These are phyloP conservation scores for Plagodis dolabraria DNA, from an alignment of 2,888 invertebrate species.

Conservation along the genomic window DNA sequence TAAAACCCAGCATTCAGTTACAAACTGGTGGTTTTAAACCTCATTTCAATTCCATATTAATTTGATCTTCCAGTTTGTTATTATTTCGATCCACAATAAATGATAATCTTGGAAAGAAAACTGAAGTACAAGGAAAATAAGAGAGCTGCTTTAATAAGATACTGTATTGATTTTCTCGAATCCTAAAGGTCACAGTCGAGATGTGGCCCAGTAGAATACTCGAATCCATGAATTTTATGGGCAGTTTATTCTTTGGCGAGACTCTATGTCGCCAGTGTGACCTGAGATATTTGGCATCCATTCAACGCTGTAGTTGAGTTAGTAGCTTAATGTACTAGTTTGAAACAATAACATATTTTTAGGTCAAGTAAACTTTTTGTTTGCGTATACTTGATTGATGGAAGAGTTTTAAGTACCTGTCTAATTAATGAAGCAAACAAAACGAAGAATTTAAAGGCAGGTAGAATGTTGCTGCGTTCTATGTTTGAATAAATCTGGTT, in stretches of 20 bases:
- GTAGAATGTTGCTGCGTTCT: no score
- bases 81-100: neutral
- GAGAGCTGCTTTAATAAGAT: slow-evolving; percentile 18
- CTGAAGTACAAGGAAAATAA: slow-evolving; percentile 11
- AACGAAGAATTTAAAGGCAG: no score
- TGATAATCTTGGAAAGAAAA: slow-evolving; percentile 13
- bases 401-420: no score
- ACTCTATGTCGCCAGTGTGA: slow-evolving; percentile 44
- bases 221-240: slow-evolving; percentile 22
- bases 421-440: no score
- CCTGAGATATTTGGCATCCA: slow-evolving; percentile 42
- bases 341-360: slow-evolving; percentile 9
- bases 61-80: no score
- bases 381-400: neutral
- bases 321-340: slow-evolving; percentile 22
- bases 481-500: no score
- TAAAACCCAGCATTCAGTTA: no score
- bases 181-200: slow-evolving; percentile 22
- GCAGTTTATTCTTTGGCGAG: slow-evolving; percentile 42
- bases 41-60: no score
- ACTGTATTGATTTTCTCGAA: slow-evolving; percentile 22
- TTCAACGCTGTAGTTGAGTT: slow-evolving; percentile 31
- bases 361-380: slow-evolving; percentile 13
- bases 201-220: slow-evolving; percentile 17
- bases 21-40: no score